Evolutionary conservation across 2,797 vertebrate species (phyloP).

Genomic region (Coregonus suidteri): DNA sequence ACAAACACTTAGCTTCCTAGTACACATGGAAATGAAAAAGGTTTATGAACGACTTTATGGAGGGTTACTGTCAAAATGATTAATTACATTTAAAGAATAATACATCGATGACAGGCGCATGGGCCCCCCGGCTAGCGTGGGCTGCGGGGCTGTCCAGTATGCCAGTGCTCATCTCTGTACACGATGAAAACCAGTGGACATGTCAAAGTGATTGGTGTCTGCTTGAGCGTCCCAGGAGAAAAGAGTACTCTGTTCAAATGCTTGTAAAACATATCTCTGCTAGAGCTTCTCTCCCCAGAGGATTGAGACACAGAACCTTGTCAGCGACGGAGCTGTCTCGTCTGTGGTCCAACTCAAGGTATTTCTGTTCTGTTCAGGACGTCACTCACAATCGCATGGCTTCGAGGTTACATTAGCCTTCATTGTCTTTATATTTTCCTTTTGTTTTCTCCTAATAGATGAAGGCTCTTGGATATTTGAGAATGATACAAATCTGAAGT

Average conservation of each 20-base stretch:
- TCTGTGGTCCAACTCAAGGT: constrained; percentile 31
- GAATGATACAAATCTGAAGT: background rate
- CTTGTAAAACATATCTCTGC: constrained; percentile 74
- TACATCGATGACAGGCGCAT: no score
- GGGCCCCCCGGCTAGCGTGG: no score
- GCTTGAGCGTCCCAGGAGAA: constrained; percentile 62
- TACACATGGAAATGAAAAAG: no score
- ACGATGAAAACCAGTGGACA: constrained; percentile 45
- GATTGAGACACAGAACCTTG: constrained; percentile 64
- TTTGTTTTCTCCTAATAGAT: background rate
- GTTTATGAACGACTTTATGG: no score
- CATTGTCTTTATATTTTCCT: background rate
- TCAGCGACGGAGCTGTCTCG: constrained; percentile 42
- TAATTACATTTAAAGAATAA: no score
- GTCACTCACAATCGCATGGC: constrained; percentile 28
- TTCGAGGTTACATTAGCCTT: background rate
- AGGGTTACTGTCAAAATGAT: no score
- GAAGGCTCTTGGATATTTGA: background rate
- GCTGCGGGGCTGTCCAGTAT: no score
- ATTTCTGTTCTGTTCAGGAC: constrained; percentile 16
- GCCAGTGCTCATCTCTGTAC: constrained; percentile 14
- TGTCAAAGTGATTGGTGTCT: constrained; percentile 74
- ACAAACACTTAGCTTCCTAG: no score
- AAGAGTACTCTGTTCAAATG: constrained; percentile 60
- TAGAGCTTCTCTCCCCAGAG: constrained; percentile 61